Evolutionary conservation across 2,113 vertebrate genomes (phyloP), one percentile per base, ranked within the genome.

Genomic region (Corythornis madagascariensis): DNA sequence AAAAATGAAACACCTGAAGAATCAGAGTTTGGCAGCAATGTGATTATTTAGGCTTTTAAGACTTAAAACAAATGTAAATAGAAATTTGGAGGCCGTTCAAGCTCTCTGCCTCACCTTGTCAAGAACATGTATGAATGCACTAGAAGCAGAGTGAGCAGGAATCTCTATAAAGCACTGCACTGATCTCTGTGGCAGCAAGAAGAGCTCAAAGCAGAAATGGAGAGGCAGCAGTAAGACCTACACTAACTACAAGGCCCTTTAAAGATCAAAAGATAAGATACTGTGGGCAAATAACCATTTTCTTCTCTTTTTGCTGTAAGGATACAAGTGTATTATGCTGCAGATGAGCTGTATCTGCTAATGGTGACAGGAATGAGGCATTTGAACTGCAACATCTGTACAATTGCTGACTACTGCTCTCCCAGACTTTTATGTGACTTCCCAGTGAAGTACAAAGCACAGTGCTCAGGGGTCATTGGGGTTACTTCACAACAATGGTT

Each of bases 401-500:
- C 87, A 92, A 91, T 72, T 93, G 84, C 87, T 48, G 84, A 79
- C 77, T 75, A 79, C 53, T 77, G 69, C 86, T 91, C 83, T 88
- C 86, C 52, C 40, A 83, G 96, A 70, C 93, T 93, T 91, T 93
- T 81, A 52, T 78, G 69, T 69, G 88, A 90, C 93, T 86, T 95
- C 65, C 10, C 53, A 65, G 79, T 0, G 26, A 70, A 88, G 59
- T n/a, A 94, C 92, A 96, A 96, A 90, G 90, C 83, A 50, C 53
- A 84, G 92, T 26, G 70, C 66, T 55, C 77, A 19, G 50, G 59
- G 95, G 95, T 94, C 92, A 95, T 16, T 0, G 5, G 66, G 95
- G 94, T 96, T 61, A 93, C 70, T 59, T 42, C 88, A 45, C 73
- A 91, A 95, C 90, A 95, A 95, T 86, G 86, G 88, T 7, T 88